Evolutionary conservation across 2,797 vertebrate species (phyloP), one percentile per base, ranked within the genome.

Genomic region (Acipenser oxyrinchus): DNA sequence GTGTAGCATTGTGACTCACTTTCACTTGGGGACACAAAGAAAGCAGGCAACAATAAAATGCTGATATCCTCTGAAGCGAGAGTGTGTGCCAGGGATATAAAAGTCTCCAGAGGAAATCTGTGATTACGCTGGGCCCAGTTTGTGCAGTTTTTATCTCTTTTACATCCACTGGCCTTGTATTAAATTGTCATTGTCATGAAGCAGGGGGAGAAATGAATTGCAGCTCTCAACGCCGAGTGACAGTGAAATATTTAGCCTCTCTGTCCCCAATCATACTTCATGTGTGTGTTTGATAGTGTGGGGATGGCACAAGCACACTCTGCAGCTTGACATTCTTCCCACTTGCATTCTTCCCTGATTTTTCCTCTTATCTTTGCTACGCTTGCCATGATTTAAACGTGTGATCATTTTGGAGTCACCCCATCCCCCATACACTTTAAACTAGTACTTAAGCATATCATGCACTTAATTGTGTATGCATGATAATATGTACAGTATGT

Each of bases 241-340:
- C 94, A 95, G 92, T 96, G 95, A 97, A 95, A 95, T 96, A 97
- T 97, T 94, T 92, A 84, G 85, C 88, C 86, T 84, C 84, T 90
- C 91, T 88, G 90, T 90, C 89, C 90, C 87, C 88, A 88, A 68
- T 94, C 92, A 91, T 91, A 90, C 89, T 92, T 90, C 90, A 84
- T 86, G 87, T 85, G 83, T 86, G 74, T 86, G 82, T 88, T 88
- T 91, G 91, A 88, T 89, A 83, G 83, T 72, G 81, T 71, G 74
- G 83, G 83, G 81, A 84, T 87, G 88, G 89, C 87, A 89, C 75
- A 75, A 76, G 69, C 71, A 80, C 75, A 63, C 67, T 81, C 80
- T 76, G 69, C 68, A 69, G 79, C 74, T 77, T 83, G 80, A 78
- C 79, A 66, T 74, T 83, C 75, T 78, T 68, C 74, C 83, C 80